A percentile compares a stretch with the other conserved stretches of the same genome.
These are phyloP conservation scores for Xerus inauris DNA, from an alignment of 2,113 vertebrate genomes.

Conservation along the genomic window DNA sequence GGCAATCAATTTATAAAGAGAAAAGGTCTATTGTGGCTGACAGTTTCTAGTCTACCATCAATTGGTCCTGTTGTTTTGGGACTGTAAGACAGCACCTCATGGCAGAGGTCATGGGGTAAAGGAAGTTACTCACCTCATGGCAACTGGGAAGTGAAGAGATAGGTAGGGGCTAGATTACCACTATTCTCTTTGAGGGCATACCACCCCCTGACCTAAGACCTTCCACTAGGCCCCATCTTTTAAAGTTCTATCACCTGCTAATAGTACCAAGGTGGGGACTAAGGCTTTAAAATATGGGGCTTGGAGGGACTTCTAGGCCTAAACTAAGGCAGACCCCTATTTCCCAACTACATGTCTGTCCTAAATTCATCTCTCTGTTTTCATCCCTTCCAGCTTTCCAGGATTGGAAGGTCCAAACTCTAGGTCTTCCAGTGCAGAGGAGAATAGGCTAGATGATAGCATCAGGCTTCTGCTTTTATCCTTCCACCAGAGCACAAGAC, in stretches of 20 bases:
- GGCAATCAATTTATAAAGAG: neutral
- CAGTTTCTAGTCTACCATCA: neutral
- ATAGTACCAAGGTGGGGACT: neutral
- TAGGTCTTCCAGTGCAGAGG: neutral
- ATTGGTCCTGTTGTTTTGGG: neutral
- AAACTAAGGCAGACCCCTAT: neutral
- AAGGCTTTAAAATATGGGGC: neutral
- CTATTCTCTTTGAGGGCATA: neutral
- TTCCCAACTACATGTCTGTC: neutral
- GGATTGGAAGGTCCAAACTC: neutral
- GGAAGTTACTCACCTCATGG: neutral
- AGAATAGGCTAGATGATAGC: neutral
- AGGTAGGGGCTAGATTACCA: neutral
- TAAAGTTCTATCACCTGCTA: neutral
- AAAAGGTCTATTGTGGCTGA: neutral
- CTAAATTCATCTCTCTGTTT: neutral
- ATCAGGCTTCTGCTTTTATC: neutral
- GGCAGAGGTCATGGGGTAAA: no score
- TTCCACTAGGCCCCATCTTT: neutral
- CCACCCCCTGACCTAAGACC: neutral
- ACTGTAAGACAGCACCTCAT: neutral
- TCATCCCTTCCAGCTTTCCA: neutral
- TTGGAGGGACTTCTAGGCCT: neutral
- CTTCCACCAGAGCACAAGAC: neutral
- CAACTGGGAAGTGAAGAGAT: neutral